phyloP scores from a whole-genome alignment of 2,888 invertebrate genomes.

The Trachelus tabidus region DNA sequence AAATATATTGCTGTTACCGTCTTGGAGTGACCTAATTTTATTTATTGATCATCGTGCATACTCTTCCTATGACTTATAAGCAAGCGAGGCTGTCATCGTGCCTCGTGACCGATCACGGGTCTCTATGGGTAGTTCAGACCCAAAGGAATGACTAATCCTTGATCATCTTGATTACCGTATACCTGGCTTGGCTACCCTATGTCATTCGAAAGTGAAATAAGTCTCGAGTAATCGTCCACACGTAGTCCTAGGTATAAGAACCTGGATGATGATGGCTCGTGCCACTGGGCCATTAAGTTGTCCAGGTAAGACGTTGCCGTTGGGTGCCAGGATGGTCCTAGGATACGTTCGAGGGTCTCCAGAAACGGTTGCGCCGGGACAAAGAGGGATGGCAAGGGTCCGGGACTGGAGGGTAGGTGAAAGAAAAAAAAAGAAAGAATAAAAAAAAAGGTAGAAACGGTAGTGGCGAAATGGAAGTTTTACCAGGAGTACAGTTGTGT shows the following conservation, averaged over 20 bases:
- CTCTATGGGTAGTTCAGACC: background rate
- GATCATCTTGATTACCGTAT: background rate
- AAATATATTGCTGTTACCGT: background rate
- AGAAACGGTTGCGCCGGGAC: slow-evolving; percentile 8
- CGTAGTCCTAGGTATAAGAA: background rate
- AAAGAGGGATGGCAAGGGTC: background rate
- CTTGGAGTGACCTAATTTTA: background rate
- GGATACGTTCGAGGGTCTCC: background rate
- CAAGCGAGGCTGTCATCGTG: background rate
- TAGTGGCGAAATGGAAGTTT: slow-evolving; percentile 13
- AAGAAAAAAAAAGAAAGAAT: slow-evolving; percentile 4
- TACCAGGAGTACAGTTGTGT: background rate
- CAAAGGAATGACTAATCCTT: background rate
- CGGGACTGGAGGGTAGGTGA: slow-evolving; percentile 4
- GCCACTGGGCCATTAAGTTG: background rate
- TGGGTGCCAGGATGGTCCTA: background rate
- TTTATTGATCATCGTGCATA: background rate
- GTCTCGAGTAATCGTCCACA: background rate
- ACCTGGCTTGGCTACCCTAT: background rate
- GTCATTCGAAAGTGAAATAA: background rate
- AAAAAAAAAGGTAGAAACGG: background rate
- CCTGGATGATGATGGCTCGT: background rate
- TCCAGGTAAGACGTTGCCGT: background rate
- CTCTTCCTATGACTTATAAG: background rate
- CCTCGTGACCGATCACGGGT: background rate